Base-by-base conservation (phyloP, 2,888 invertebrate species). In the Mythimna impura region DNA sequence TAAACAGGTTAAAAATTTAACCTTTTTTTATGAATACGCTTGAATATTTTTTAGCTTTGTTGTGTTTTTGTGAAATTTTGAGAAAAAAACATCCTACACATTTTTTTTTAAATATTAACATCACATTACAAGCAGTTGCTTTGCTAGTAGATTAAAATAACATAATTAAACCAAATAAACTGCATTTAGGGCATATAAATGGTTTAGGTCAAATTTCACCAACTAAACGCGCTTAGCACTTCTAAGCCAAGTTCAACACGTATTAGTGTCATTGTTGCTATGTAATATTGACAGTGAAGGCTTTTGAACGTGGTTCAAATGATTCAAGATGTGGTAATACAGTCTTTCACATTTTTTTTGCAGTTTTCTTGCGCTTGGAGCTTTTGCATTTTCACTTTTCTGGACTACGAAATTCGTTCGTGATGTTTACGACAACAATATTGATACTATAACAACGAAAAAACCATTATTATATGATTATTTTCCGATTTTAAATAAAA, bases 331-430 rank as follows among this genome's bases (percentile, higher is more conserved):
- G n/a, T 22, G 43, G 50, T 73, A 73, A 43, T 68, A 30, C 57
- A 52, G 54, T 30, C n/a, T 54, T 54, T 78, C 58, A 60, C 36
- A 71, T 52, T 74, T 78, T 76, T n/a, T 20, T 78, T 74, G 30
- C 74, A 74, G 74, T 54, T 10, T 78, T 30, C 47, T 74, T 71
- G 43, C 9, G 71, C 71, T 74, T 78, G 78, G 60, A 60, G 74
- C 74, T 54, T 71, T 74, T 54, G 71, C 78, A 40, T 74, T 74
- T 78, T 47, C 78, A 36, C n/a, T 47, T 78, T 74, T 78, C 52
- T 74, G 74, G 78, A 78, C 78, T 9, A 25, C 71, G 3, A 78
- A 61, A 54, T 71, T 61, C 7, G 6, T 71, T 1, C 71, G 47
- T 12, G 47, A 36, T 8, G 10, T 78, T 78, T 71, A 61, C 22